Evolutionary conservation across 2,888 invertebrate species (phyloP), one percentile per base, ranked within the genome.

Genomic region (Heliconius ismenius): DNA sequence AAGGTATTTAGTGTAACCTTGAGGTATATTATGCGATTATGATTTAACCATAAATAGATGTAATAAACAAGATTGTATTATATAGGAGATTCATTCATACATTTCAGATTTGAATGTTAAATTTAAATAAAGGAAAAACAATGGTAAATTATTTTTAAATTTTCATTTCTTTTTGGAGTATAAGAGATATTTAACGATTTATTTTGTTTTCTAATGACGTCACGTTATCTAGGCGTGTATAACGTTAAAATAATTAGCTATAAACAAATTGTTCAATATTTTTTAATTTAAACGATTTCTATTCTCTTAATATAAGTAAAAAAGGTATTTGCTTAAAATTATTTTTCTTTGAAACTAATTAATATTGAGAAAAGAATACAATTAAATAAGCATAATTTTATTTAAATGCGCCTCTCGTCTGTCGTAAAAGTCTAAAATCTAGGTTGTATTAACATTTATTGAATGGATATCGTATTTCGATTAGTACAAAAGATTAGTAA

Each of bases 401-500:
- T 36, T 65, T 4, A 65, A 65, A 65, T n/a, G 11, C 4, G 11
- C 7, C 18, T 32, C 7, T 9, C 7, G 32, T 32, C 32, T 32
- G 7, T 32, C 32, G 32, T 32, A 36, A 10, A 62, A 36, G n/a
- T 72, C 18, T 54, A 60, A 24, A 60, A 72, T 36, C 32, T 72
- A 72, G 58, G 54, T 72, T 72, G 32, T 60, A 58, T 60, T 58
- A 60, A 73, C 39, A 60, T 73, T 73, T 43, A 63, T 18, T 73
- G 36, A 39, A 64, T 63, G 21, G 54, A 28, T 39, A 58, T 32
- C 73, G 72, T 60, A 28, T 78, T 74, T 43, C 72, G 60, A 72
- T 74, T 76, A 74, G 70, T 49, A 18, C 18, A 21, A 75, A 58
- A 63, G 54, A 73, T 74, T 62, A 49, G 49, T 43, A 18, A 69